Conservation (phyloP, 1,140 invertebrate genomes). For the Apis dorsata region DNA sequence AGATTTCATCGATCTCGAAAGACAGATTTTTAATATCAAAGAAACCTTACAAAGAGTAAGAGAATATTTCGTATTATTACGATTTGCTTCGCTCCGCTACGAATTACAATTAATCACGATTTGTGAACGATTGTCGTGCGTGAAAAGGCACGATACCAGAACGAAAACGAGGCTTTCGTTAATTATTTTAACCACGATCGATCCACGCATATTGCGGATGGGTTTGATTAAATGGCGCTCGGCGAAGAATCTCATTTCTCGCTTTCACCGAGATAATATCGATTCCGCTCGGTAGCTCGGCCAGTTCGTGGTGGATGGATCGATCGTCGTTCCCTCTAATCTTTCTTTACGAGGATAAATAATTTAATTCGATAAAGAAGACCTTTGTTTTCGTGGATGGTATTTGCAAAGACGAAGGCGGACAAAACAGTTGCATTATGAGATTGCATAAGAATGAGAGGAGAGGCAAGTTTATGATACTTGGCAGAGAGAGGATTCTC, state of each 20-base stretch:
- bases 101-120: not conserved
- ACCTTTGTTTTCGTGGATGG: constrained; percentile 37
- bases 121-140: not conserved
- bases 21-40: not conserved
- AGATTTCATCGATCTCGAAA: not conserved
- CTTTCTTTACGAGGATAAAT: not conserved
- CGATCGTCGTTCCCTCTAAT: not conserved
- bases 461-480: constrained; percentile 26
- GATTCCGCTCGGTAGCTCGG: constrained; percentile 22
- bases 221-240: constrained; percentile 16
- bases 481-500: constrained; percentile 19
- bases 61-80: not conserved
- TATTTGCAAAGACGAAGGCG: constrained; percentile 6
- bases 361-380: not conserved
- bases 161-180: constrained; percentile 18
- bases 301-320: constrained; percentile 5
- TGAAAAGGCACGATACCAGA: not conserved
- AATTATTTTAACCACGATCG: constrained; percentile 12
- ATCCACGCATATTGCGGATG: constrained; percentile 1
- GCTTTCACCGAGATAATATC: constrained; percentile 46
- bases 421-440: constrained; percentile 42
- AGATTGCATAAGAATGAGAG: constrained; percentile 7
- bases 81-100: not conserved
- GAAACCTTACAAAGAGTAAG: not conserved
- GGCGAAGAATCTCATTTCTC: constrained; percentile 33